A percentile compares a stretch with the other conserved stretches of the same genome.
phyloP scores from a whole-genome alignment of 2,113 vertebrate genomes.

The Ovis canadensis region DNA sequence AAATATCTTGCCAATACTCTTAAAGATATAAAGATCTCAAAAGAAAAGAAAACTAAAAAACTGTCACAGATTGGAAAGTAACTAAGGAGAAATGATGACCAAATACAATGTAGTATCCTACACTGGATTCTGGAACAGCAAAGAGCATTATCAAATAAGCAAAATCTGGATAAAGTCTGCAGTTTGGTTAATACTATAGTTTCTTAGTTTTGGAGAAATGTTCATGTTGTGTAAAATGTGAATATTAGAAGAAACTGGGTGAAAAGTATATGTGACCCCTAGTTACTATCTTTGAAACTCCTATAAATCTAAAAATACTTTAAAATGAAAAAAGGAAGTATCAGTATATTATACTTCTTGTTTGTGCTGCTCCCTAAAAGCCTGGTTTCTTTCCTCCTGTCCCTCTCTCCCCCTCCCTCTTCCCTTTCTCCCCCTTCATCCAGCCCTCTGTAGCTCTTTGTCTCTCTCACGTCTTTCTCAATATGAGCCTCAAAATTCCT shows the following conservation, averaged over 20 bases:
- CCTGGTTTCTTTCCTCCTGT: not conserved
- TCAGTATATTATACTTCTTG: not conserved
- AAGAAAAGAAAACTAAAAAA: not conserved
- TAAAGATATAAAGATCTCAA: not conserved
- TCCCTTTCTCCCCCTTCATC: not conserved
- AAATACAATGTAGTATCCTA: not conserved
- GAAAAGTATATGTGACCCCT: not conserved
- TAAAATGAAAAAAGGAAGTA: not conserved
- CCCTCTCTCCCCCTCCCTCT: not conserved
- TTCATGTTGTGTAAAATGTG: not conserved
- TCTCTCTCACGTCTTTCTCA: not conserved
- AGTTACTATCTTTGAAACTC: not conserved
- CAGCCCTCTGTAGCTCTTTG: not conserved
- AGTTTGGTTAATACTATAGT: not conserved
- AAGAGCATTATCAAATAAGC: not conserved
- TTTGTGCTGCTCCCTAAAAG: not conserved
- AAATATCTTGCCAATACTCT: not conserved
- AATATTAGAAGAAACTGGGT: not conserved
- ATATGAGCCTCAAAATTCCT: not conserved
- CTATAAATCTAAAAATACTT: not conserved
- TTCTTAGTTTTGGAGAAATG: not conserved
- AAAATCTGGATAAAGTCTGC: not conserved
- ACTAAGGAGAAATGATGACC: not conserved
- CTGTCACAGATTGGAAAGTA: not conserved
- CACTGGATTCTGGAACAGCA: not conserved